Base-by-base conservation (phyloP, 2,888 invertebrate species). In the Harmothoe impar region DNA sequence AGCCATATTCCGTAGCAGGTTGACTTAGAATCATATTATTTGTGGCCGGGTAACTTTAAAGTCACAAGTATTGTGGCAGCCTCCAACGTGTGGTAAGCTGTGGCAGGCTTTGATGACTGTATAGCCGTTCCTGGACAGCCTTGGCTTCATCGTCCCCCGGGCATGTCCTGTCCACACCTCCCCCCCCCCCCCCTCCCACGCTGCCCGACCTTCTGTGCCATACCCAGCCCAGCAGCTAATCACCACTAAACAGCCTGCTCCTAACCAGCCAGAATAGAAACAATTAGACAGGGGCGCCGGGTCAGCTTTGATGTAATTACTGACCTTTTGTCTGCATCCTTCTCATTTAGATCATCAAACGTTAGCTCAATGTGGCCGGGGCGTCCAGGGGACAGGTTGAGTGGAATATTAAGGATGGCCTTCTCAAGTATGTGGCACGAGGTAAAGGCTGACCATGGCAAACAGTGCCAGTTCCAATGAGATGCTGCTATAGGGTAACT, bases 281-380 rank as follows among this genome's bases (percentile, higher is more conserved):
- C 72, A 72, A 72, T 72, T 72, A 72, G 72, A 25, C 25, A 29
- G 29, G 72, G 72, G 72, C 29, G 25, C n/a, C 20, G 29, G 72
- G 72, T 25, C 29, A 23, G 72, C 72, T 72, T 72, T 72, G 72
- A 72, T 72, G n/a, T 72, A 72, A 72, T 72, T 72, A 72, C 72
- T 72, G 72, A 72, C 72, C 72, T 72, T 72, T 72, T 72, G 72
- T 72, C 25, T 72, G 72, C 72, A 72, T 72, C 72, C 31, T 25
- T 12, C 72, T 72, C 72, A 72, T 72, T 72, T 72, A 72, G 72
- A 29, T 15, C 72, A 72, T 72, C 72, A 72, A 72, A 72, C 25
- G 10, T 3, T n/a, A 3, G 72, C n/a, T 29, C 5, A 72, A n/a
- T 72, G 5, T 23, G 72, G 29, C 72, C 72, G 15, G 72, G 25